phyloP scores from a whole-genome alignment of 2,113 vertebrate genomes.

The Otolemur garnettii region DNA sequence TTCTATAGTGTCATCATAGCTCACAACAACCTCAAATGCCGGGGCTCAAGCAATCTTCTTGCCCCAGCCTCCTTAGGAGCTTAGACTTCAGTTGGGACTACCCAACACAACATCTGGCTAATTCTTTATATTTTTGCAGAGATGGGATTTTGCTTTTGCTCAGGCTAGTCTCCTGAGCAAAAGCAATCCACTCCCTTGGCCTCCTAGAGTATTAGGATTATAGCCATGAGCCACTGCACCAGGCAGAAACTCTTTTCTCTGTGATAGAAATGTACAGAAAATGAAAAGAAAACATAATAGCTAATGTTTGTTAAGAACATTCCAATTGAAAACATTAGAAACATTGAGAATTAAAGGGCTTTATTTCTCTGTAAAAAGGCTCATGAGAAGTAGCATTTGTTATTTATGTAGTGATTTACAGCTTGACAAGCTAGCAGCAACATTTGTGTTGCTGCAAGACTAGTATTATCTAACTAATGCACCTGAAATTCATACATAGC shows the following conservation, averaged over 20 bases:
- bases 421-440: background rate
- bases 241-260: background rate
- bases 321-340: background rate
- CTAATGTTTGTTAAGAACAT: background rate
- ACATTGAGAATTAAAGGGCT: background rate
- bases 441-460: background rate
- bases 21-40: no score
- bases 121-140: no score
- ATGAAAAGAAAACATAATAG: background rate
- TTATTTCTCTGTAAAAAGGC: background rate
- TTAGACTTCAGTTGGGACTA: no score
- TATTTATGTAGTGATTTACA: background rate
- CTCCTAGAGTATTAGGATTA: no score
- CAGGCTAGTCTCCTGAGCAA: no score
- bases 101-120: no score
- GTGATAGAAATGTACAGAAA: background rate
- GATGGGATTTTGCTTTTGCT: no score
- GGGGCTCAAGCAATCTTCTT: no score
- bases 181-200: no score
- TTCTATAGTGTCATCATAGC: no score
- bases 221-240: no score
- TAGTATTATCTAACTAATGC: background rate
- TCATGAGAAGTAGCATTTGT: background rate
- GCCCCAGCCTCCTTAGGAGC: no score
- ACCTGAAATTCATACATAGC: background rate